Conservation (phyloP, 2,113 vertebrate species). For the Peromyscus californicus region DNA sequence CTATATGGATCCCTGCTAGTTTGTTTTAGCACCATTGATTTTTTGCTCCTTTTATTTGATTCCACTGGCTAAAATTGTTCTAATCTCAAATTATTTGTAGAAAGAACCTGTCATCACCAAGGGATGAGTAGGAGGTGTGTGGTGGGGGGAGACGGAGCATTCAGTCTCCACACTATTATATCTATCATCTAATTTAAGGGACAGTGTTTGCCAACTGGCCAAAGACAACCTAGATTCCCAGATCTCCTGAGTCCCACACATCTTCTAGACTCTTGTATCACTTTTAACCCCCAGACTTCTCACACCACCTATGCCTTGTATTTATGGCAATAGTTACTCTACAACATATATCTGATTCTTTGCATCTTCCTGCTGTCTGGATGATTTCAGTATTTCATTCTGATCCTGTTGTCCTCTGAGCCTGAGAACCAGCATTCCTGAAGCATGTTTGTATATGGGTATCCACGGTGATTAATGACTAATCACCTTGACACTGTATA, state of each 20-base stretch:
- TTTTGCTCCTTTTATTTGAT: constrained; percentile 25
- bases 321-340: background rate
- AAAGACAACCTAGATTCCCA: background rate
- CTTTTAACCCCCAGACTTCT: background rate
- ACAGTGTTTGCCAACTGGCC: background rate
- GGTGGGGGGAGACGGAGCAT: background rate
- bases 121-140: background rate
- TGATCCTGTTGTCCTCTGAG: constrained; percentile 24
- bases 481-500: background rate
- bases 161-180: background rate
- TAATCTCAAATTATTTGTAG: background rate
- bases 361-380: background rate
- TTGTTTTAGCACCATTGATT: background rate
- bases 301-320: background rate
- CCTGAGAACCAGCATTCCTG: constrained; percentile 37
- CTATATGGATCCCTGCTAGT: background rate
- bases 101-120: background rate
- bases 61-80: background rate
- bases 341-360: background rate
- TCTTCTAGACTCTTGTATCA: background rate
- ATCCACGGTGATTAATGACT: background rate
- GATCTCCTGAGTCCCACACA: background rate
- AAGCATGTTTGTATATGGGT: background rate
- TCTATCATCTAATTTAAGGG: background rate
- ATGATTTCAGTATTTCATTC: background rate